Evolutionary conservation across 2,113 vertebrate genomes (phyloP).

Genomic region (Ptychochromis oligacanthus): DNA sequence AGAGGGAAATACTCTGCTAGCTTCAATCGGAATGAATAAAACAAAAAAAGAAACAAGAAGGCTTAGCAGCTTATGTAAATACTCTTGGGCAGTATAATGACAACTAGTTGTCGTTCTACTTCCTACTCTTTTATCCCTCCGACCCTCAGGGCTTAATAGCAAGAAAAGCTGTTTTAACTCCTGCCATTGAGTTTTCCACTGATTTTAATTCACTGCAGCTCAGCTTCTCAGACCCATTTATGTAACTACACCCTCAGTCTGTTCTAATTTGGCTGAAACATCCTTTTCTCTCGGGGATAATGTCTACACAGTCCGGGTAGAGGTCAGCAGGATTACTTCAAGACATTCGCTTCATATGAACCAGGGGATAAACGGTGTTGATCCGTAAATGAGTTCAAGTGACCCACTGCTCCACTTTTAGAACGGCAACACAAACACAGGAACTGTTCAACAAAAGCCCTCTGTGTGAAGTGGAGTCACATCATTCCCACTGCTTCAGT

Average conservation of each 20-base stretch:
- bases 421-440: background rate
- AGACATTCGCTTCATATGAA: background rate
- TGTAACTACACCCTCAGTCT: background rate
- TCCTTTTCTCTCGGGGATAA: background rate
- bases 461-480: background rate
- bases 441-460: background rate
- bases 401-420: constrained; percentile 31
- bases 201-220: constrained; percentile 6
- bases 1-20: background rate
- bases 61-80: background rate
- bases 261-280: background rate
- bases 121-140: background rate
- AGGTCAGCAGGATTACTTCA: constrained; percentile 24
- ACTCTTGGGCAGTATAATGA: background rate
- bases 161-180: background rate
- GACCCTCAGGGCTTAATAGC: background rate
- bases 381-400: background rate
- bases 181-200: background rate
- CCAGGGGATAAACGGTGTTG: background rate
- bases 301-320: background rate
- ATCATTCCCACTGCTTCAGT: background rate
- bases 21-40: background rate
- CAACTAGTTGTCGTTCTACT: background rate
- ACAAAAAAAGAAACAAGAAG: background rate
- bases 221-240: background rate